A percentile compares a stretch with the other conserved stretches of the same genome.
Evolutionary conservation across 64 coral and sea anemone species (phyloP).

Genomic region (Montipora efflorescens): DNA sequence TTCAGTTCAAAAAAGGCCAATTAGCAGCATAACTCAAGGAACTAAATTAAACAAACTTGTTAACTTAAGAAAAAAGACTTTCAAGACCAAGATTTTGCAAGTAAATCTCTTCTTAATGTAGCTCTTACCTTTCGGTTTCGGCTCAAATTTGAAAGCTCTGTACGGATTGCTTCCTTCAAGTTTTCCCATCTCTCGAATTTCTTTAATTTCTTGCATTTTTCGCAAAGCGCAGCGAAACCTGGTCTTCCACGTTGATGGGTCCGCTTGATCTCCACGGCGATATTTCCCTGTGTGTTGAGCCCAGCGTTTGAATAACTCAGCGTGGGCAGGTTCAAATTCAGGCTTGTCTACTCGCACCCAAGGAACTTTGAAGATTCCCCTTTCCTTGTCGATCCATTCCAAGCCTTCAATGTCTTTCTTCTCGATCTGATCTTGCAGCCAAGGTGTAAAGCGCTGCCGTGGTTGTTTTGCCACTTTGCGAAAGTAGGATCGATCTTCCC

Average conservation of each 20-base stretch:
- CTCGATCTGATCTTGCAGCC: conserved; percentile 76
- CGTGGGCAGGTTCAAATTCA: conserved; percentile 82
- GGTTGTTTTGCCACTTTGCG: conserved; percentile 24
- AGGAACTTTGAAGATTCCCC: conserved; percentile 70
- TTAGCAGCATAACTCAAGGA: not conserved
- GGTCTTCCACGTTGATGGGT: conserved; percentile 89
- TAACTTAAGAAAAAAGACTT: not conserved
- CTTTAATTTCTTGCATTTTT: conserved; percentile 89
- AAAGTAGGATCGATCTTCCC: not conserved
- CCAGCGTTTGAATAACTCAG: conserved; percentile 83
- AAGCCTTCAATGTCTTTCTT: conserved; percentile 61
- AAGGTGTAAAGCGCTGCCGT: conserved; percentile 76
- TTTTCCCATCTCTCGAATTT: conserved; percentile 64
- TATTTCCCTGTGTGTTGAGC: conserved; percentile 85
- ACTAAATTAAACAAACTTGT: not conserved
- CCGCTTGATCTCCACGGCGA: conserved; percentile 69
- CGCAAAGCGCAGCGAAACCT: conserved; percentile 89
- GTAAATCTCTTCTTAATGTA: not conserved
- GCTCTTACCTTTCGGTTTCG: conserved; percentile 73
- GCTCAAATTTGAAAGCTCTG: conserved; percentile 83
- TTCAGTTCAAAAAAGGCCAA: not conserved
- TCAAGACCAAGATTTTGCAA: not conserved
- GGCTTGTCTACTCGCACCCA: conserved; percentile 91
- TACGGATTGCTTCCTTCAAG: conserved; percentile 75
- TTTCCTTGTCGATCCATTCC: conserved; percentile 69